phyloP scores from a whole-genome alignment of 2,797 vertebrate species.

The Lerista edwardsae region DNA sequence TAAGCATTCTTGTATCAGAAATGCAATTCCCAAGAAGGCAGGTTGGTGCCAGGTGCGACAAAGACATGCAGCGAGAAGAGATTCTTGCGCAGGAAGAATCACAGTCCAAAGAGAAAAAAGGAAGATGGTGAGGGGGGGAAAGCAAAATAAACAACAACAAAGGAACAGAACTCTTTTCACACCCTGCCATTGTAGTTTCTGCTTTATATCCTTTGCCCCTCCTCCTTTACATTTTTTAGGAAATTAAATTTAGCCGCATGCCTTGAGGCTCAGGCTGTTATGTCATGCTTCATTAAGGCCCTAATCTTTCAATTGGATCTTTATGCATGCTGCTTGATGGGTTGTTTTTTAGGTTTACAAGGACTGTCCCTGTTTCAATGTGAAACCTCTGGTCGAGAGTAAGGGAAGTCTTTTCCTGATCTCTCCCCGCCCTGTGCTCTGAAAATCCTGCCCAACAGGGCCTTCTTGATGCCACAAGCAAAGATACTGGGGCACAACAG shows the following conservation, averaged over 20 bases:
- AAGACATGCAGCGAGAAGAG: neutral
- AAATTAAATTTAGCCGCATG: constrained; percentile 31
- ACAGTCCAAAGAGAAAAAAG: constrained; percentile 15
- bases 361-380: neutral
- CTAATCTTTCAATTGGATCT: constrained; percentile 13
- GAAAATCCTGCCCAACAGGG: neutral
- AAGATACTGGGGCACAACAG: neutral
- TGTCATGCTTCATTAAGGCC: constrained; percentile 33
- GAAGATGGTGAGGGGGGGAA: neutral
- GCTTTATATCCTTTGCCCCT: constrained; percentile 7
- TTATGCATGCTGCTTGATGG: constrained; percentile 20
- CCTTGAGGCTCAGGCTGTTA: constrained; percentile 21
- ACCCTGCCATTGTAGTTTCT: constrained; percentile 17
- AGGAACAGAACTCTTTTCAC: neutral
- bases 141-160: neutral
- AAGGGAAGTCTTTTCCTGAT: neutral
- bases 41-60: neutral
- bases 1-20: neutral
- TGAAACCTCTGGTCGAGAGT: neutral
- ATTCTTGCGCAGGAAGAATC: neutral
- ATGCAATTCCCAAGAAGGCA: neutral
- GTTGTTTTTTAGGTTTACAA: constrained; percentile 8
- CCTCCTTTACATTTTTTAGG: constrained; percentile 9
- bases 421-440: neutral
- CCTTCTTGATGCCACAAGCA: neutral